These are phyloP conservation scores for Drusus annulatus DNA, from an alignment of 1,140 invertebrate genomes.

Conservation along the genomic window DNA sequence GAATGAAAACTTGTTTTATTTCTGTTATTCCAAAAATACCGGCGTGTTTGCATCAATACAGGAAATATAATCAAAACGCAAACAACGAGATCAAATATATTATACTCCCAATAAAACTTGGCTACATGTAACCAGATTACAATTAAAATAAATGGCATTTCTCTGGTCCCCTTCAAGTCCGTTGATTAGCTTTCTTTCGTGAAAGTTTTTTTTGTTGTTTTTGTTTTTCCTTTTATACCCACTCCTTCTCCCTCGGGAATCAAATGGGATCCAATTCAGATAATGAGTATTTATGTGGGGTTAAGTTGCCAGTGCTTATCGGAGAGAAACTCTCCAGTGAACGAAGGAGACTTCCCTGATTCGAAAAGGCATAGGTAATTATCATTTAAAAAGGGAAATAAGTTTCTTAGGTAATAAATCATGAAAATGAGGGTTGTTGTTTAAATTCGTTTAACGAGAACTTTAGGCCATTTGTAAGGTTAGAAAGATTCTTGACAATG, in stretches of 20 bases:
- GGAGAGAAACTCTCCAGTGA: conserved; percentile 11
- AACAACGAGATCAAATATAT: background rate
- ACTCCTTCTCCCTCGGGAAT: conserved; percentile 38
- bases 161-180: conserved; percentile 27
- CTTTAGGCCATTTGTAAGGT: no score
- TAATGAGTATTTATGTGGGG: conserved; percentile 57
- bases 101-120: background rate
- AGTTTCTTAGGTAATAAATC: conserved; percentile 36
- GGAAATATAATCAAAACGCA: background rate
- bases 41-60: no score
- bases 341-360: conserved; percentile 35
- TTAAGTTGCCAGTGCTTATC: conserved; percentile 49
- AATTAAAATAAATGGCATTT: conserved; percentile 44
- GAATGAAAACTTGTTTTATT: no score
- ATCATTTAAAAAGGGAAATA: conserved; percentile 39
- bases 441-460: no score
- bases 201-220: conserved; percentile 35
- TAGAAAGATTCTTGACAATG: no score
- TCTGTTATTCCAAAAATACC: no score
- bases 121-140: conserved; percentile 29
- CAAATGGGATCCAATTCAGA: conserved; percentile 55
- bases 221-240: background rate
- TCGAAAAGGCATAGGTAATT: conserved; percentile 41
- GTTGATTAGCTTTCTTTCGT: conserved; percentile 40
- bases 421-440: conserved; percentile 23